Evolutionary conservation across 1,140 invertebrate genomes (phyloP).

Genomic region (Calephelis virginiensis): DNA sequence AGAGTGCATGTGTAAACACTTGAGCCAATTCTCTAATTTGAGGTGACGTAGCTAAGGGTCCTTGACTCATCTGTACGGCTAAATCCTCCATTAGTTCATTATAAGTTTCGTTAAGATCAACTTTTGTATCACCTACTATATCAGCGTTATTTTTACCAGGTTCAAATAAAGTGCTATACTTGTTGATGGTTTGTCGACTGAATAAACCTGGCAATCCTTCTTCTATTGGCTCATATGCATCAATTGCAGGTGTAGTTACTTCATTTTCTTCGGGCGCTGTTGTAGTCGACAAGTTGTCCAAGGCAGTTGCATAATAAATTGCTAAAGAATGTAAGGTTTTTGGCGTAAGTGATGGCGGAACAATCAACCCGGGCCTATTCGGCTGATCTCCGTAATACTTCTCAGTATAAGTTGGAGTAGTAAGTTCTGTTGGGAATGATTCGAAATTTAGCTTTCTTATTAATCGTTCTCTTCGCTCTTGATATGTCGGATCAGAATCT

Average conservation of each 20-base stretch:
- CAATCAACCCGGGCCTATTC: slow-evolving; percentile 80
- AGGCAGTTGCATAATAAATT: slow-evolving; percentile 86
- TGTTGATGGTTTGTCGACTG: slow-evolving; percentile 80
- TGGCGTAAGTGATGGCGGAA: slow-evolving; percentile 85
- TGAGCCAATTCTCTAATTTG: slow-evolving; percentile 88
- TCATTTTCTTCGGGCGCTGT: slow-evolving; percentile 60
- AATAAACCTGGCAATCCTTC: slow-evolving; percentile 72
- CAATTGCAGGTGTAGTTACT: slow-evolving; percentile 47
- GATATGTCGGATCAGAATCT: slow-evolving; percentile 49
- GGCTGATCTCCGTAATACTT: slow-evolving; percentile 60
- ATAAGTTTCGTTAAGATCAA: slow-evolving; percentile 67
- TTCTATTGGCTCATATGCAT: slow-evolving; percentile 58
- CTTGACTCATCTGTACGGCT: slow-evolving; percentile 81
- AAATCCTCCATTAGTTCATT: slow-evolving; percentile 80
- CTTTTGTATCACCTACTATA: slow-evolving; percentile 57
- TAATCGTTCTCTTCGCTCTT: slow-evolving; percentile 63
- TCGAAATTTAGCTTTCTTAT: slow-evolving; percentile 61
- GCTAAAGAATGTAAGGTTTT: slow-evolving; percentile 87
- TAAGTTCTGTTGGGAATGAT: slow-evolving; percentile 42
- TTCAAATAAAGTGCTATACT: slow-evolving; percentile 80
- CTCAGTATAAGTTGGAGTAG: slow-evolving; percentile 44
- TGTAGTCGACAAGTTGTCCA: slow-evolving; percentile 80
- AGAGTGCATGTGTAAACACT: slow-evolving; percentile 89
- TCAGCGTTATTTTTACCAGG: slow-evolving; percentile 61
- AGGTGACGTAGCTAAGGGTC: slow-evolving; percentile 79